Percentiles rank a stretch among this genome's conserved stretches.
Conservation (phyloP, 2,113 vertebrate species). For the Callospermophilus lateralis region DNA sequence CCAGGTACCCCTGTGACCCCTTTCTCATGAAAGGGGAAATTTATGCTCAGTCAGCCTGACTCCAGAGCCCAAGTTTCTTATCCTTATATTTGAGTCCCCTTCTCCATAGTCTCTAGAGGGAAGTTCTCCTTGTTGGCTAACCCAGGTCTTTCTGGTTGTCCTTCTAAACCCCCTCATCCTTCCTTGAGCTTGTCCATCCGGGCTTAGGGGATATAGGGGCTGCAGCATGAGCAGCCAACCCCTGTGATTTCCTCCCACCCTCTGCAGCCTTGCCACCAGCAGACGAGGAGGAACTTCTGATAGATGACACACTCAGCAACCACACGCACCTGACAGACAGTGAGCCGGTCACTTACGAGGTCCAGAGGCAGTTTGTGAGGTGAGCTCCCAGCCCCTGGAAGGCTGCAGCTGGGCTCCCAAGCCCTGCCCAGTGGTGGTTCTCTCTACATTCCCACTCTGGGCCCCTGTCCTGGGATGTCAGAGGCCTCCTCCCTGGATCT, state of each 20-base stretch:
- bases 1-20: neutral
- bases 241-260: neutral
- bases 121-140: neutral
- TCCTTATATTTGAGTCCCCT: neutral
- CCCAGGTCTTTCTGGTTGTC: constrained; percentile 19
- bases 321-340: constrained; percentile 93
- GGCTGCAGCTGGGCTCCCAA: neutral
- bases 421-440: neutral
- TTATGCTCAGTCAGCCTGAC: neutral
- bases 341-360: constrained; percentile 91
- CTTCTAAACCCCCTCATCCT: neutral
- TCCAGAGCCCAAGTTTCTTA: constrained; percentile 1
- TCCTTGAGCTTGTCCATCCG: neutral
- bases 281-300: constrained; percentile 90
- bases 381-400: constrained; percentile 66
- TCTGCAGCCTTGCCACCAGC: constrained; percentile 82
- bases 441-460: neutral
- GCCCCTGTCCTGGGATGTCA: neutral
- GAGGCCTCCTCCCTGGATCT: neutral
- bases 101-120: neutral
- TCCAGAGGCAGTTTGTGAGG: constrained; percentile 95
- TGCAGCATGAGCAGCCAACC: neutral
- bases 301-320: constrained; percentile 95
- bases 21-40: neutral
- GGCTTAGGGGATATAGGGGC: neutral